Conservation (phyloP, 2,797 vertebrate genomes). For the Bucorvus abyssinicus region DNA sequence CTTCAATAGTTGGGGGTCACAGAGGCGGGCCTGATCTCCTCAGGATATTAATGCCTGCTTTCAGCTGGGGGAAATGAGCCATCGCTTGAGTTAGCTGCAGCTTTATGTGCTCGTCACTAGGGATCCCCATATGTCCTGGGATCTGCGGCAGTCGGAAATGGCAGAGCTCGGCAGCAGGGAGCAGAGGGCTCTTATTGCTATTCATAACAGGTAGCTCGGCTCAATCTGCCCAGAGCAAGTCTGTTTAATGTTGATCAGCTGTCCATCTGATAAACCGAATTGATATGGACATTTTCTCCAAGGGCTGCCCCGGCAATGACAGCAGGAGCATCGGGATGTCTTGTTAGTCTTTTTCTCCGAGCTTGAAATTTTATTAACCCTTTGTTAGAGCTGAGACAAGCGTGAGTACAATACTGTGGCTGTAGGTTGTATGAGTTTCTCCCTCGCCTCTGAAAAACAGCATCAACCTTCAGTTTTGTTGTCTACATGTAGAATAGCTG, state of each 20-base stretch:
- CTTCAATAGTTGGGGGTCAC: conserved; percentile 73
- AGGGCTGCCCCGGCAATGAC: conserved; percentile 74
- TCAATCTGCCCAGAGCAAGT: conserved; percentile 77
- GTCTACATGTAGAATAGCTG: neutral
- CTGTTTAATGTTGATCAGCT: conserved; percentile 82
- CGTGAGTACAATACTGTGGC: neutral
- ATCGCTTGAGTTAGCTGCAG: conserved; percentile 71
- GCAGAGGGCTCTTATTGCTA: conserved; percentile 77
- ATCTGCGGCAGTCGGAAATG: conserved; percentile 67
- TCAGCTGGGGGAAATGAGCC: conserved; percentile 81
- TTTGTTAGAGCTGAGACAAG: conserved; percentile 31
- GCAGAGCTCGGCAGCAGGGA: conserved; percentile 57
- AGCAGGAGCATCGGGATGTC: conserved; percentile 68
- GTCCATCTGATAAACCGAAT: conserved; percentile 77
- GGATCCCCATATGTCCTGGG: conserved; percentile 81
- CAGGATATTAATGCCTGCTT: conserved; percentile 81
- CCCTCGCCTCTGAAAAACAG: neutral
- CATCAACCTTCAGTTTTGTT: neutral
- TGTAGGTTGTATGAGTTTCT: neutral
- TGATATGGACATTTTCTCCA: conserved; percentile 73
- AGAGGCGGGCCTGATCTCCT: conserved; percentile 75
- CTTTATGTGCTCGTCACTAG: conserved; percentile 79
- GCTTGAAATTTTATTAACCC: conserved; percentile 71
- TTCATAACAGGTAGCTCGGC: conserved; percentile 74
- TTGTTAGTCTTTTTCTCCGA: conserved; percentile 67